phyloP scores from a whole-genome alignment of 2,797 vertebrate species.

The Schizopygopsis malacanthus region DNA sequence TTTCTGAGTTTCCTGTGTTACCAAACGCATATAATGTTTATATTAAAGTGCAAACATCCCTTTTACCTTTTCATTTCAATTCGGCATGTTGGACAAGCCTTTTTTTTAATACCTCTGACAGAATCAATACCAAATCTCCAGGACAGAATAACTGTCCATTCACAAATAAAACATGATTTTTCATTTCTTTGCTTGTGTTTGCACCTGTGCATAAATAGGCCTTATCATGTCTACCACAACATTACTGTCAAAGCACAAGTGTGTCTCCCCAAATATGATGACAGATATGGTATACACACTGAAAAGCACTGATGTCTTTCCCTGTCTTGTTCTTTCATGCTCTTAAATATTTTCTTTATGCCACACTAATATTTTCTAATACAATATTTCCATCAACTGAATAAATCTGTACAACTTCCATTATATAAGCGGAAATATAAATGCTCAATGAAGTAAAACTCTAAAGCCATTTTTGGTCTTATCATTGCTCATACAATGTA shows the following conservation, averaged over 20 bases:
- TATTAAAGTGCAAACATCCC: neutral
- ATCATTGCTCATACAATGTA: neutral
- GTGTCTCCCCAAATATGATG: conserved; percentile 18
- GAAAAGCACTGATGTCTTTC: conserved; percentile 1
- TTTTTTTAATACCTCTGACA: neutral
- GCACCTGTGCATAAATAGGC: neutral
- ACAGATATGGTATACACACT: neutral
- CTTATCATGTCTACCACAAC: conserved; percentile 31
- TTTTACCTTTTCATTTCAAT: neutral
- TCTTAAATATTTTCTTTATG: conserved; percentile 42
- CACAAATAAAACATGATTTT: neutral
- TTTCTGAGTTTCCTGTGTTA: neutral
- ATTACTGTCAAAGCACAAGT: neutral
- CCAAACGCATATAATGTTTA: neutral
- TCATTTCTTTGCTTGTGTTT: neutral
- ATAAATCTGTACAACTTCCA: neutral
- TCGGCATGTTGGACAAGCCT: neutral
- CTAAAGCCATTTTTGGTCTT: no score
- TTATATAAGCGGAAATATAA: neutral
- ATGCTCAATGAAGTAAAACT: neutral
- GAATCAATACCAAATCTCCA: neutral
- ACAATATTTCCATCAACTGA: neutral
- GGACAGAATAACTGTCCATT: neutral
- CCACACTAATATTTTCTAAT: neutral
- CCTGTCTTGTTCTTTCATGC: conserved; percentile 3